Evolutionary conservation across 2,888 invertebrate genomes (phyloP), one percentile per base, ranked within the genome.

Genomic region (Spilosoma lubricipeda): DNA sequence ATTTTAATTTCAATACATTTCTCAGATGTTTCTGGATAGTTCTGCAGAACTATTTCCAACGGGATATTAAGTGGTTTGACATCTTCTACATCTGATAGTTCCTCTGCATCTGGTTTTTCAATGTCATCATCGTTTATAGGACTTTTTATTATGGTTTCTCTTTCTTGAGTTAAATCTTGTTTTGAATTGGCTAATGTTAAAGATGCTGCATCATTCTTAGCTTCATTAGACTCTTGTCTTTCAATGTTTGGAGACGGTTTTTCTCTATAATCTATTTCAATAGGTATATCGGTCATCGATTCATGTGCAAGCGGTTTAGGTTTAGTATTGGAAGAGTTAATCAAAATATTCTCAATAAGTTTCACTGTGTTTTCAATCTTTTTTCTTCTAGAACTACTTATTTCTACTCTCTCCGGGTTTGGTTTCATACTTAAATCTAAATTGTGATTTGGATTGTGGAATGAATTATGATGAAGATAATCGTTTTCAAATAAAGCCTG

Each of bases 281-380:
- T 56, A 1, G 59, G 65, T 20, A 18, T 27, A 15, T 63, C 27
- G 39, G 64, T 45, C 7, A 56, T 39, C 0, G 63, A 1, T 9
- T 52, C 67, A 59, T 65, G 64, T 1, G 70, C 30, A 33, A 56
- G 42, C 8, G 80, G 76, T 70, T 70, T 84, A 11, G 84, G 82
- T 63, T 63, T 63, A 27, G 84, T 82, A 70, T 86, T 88, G 0
- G 89, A 85, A 5, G 87, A 88, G 65, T 89, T 90, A 27, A 89
- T 91, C 48, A 93, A 82, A 33, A 94, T 92, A 70, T 93, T 90
- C 80, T 94, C 94, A 73, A 94, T 93, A 73, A 94, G 80, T 79
- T 90, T 91, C 0, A 94, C 93, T 0, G 94, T 94, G 52, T 93
- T 92, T 78, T 93, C 94, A 45, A 94, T 86, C 73, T 93, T 93